Evolutionary conservation across 2,113 vertebrate species (phyloP).

Genomic region (western clawed frog (Xenopus tropicalis)): DNA sequence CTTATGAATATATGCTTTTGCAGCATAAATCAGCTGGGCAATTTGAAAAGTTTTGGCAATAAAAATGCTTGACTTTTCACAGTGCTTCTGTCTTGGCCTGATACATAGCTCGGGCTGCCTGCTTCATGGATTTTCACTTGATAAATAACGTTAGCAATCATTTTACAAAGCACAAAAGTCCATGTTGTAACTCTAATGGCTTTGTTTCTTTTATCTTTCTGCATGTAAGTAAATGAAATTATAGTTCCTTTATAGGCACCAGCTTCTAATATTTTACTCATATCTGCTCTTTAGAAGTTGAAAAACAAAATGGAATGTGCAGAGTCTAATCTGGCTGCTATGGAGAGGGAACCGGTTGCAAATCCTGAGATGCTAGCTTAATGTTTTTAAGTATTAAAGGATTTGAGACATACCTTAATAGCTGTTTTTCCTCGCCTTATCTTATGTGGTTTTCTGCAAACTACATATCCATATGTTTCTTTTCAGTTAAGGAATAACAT

Average conservation of each 20-base stretch:
- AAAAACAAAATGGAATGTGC: constrained; percentile 10
- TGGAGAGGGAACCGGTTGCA: constrained; percentile 10
- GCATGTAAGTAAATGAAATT: not conserved
- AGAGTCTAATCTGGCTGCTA: constrained; percentile 14
- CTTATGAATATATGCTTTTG: too few relatives aligned
- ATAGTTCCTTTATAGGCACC: constrained; percentile 1
- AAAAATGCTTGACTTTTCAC: too few relatives aligned
- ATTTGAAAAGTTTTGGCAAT: too few relatives aligned
- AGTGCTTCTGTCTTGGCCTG: too few relatives aligned
- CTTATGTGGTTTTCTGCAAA: constrained; percentile 17
- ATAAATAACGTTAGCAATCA: too few relatives aligned
- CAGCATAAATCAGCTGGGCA: too few relatives aligned
- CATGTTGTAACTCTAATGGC: too few relatives aligned
- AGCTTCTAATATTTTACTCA: constrained; percentile 11
- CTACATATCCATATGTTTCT: constrained; percentile 27
- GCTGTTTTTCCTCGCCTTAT: constrained; percentile 23
- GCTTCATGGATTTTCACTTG: too few relatives aligned
- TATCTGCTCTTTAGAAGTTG: not conserved
- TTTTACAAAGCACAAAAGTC: too few relatives aligned
- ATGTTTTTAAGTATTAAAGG: constrained; percentile 12
- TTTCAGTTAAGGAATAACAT: constrained; percentile 15
- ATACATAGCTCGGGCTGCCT: too few relatives aligned
- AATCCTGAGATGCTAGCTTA: constrained; percentile 2
- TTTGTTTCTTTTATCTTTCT: not conserved
- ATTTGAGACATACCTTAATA: constrained; percentile 33